Conservation (phyloP, 2,797 vertebrate species). For the Acanthis flammea region DNA sequence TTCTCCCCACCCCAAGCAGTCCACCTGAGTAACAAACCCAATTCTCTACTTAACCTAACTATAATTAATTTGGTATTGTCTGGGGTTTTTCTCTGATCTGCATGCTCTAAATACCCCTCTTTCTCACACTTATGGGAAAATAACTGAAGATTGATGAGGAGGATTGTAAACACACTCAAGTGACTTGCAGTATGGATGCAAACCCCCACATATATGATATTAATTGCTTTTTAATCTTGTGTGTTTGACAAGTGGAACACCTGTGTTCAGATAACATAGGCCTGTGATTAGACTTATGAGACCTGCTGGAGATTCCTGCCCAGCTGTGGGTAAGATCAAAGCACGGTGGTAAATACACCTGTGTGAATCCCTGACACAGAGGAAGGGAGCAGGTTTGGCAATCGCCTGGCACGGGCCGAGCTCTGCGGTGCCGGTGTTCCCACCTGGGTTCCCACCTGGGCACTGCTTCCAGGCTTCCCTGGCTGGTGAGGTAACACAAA, state of each 20-base stretch:
- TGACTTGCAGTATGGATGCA: not conserved
- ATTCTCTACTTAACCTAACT: not conserved
- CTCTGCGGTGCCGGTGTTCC: accelerated
- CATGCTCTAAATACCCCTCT: not conserved
- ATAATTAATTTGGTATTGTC: not conserved
- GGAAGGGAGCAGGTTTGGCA: not conserved
- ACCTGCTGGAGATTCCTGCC: not conserved
- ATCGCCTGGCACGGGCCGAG: accelerated
- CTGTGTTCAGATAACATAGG: not conserved
- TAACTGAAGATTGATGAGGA: not conserved
- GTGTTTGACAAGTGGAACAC: not conserved
- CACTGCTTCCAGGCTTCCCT: not conserved
- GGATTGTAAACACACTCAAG: not conserved
- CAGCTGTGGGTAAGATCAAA: not conserved
- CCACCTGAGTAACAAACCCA: not conserved
- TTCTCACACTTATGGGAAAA: not conserved
- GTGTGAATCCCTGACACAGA: not conserved
- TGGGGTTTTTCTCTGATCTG: not conserved
- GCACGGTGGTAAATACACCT: not conserved
- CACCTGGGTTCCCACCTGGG: not conserved
- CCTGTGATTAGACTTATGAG: not conserved
- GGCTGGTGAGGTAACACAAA: not conserved
- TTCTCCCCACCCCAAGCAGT: not conserved
- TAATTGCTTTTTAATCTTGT: not conserved
- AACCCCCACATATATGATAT: not conserved